A percentile compares a stretch with the other conserved stretches of the same genome.
Conservation (phyloP, 2,113 vertebrate genomes). For the Tretioscincus oriximinensis region DNA sequence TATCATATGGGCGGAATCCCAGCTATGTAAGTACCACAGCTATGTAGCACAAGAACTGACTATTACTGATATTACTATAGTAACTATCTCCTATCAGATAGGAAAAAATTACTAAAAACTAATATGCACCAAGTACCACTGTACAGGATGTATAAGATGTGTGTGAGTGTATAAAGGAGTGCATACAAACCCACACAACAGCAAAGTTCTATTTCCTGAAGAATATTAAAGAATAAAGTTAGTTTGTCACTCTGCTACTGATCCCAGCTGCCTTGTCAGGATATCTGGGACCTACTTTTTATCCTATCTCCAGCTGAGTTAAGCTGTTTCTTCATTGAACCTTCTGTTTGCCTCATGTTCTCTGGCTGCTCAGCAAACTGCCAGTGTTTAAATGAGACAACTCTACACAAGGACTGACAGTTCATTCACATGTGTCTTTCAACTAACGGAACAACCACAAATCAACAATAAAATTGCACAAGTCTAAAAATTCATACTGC, state of each 20-base stretch:
- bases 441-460: too few relatives aligned
- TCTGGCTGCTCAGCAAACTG: neutral
- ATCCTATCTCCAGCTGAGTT: neutral
- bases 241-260: neutral
- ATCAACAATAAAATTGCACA: too few relatives aligned
- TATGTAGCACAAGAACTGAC: too few relatives aligned
- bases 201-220: neutral
- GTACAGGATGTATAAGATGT: too few relatives aligned
- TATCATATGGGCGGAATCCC: too few relatives aligned
- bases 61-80: too few relatives aligned
- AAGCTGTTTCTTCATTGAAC: neutral
- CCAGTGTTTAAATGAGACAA: neutral
- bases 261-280: neutral
- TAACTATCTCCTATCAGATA: too few relatives aligned
- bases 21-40: too few relatives aligned
- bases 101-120: too few relatives aligned
- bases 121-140: too few relatives aligned
- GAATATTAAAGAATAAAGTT: neutral
- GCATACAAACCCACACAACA: too few relatives aligned
- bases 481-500: neutral
- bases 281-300: constrained; percentile 1
- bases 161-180: too few relatives aligned
- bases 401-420: neutral
- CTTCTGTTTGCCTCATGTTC: neutral
- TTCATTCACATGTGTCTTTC: neutral